Evolutionary conservation across 2,888 invertebrate genomes (phyloP).

Genomic region (Diachrysia chrysitis): DNA sequence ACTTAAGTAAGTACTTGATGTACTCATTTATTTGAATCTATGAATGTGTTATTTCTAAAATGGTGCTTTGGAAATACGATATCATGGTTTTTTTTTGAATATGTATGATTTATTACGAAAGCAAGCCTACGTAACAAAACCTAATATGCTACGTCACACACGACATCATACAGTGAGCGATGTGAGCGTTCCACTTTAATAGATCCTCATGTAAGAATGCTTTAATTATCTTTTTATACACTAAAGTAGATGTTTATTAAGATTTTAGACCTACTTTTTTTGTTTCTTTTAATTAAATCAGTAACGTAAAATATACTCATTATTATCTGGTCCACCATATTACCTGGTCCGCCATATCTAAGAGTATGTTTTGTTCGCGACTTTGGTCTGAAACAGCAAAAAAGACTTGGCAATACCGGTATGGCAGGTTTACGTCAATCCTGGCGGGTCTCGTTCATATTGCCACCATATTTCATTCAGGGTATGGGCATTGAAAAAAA

Average conservation of each 20-base stretch:
- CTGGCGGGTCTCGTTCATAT: slow-evolving; percentile 60
- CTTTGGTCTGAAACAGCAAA: slow-evolving; percentile 66
- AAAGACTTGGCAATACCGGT: slow-evolving; percentile 78
- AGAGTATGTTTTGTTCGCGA: slow-evolving; percentile 12
- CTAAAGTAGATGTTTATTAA: neutral
- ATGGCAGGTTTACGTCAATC: slow-evolving; percentile 73
- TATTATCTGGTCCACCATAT: slow-evolving; percentile 8
- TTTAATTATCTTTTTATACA: neutral
- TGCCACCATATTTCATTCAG: slow-evolving; percentile 68
- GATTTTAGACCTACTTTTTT: neutral
- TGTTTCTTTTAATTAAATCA: neutral
- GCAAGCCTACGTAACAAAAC: slow-evolving; percentile 3
- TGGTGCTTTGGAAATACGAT: too few species aligned
- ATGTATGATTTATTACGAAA: neutral
- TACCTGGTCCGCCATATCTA: slow-evolving; percentile 4
- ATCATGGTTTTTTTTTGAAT: neutral
- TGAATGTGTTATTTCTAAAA: too few species aligned
- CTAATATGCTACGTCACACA: neutral
- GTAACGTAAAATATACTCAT: slow-evolving; percentile 3
- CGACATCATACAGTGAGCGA: neutral
- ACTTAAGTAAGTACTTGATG: too few species aligned
- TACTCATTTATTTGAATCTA: too few species aligned
- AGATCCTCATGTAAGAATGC: neutral
- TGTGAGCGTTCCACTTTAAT: neutral
- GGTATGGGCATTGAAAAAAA: neutral